phyloP scores from a whole-genome alignment of 1,140 invertebrate genomes.

The Branchinecta lindahli region DNA sequence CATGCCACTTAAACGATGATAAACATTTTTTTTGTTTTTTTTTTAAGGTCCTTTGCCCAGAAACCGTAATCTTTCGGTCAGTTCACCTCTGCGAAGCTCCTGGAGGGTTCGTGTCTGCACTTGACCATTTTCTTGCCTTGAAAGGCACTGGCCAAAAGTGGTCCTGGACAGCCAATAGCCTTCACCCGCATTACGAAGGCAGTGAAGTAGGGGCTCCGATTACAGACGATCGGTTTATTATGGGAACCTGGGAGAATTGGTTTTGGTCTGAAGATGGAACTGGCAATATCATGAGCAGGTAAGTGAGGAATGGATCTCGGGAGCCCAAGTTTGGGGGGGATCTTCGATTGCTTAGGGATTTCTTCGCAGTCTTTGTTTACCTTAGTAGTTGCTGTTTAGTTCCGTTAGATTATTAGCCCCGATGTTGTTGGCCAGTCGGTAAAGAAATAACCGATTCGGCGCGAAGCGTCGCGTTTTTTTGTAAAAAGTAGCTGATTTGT shows the following conservation, averaged over 20 bases:
- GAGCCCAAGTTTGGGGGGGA: too few relatives aligned
- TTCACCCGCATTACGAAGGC: slow-evolving; percentile 85
- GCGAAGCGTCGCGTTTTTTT: too few relatives aligned
- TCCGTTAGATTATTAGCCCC: too few relatives aligned
- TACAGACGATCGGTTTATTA: slow-evolving; percentile 68
- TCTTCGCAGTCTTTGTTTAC: too few relatives aligned
- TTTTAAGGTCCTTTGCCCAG: slow-evolving; percentile 22
- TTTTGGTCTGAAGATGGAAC: slow-evolving; percentile 66
- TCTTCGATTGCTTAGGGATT: too few relatives aligned
- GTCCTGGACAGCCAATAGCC: slow-evolving; percentile 65
- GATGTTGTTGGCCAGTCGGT: too few relatives aligned
- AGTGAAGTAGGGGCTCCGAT: slow-evolving; percentile 56
- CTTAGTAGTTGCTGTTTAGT: too few relatives aligned
- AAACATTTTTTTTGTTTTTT: slow-evolving; percentile 46
- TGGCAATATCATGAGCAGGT: slow-evolving; percentile 52
- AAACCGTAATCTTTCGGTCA: slow-evolving; percentile 38
- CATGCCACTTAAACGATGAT: too few relatives aligned
- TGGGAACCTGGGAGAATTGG: slow-evolving; percentile 60
- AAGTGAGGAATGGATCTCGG: background rate
- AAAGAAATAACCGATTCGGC: too few relatives aligned
- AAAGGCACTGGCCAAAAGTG: slow-evolving; percentile 40
- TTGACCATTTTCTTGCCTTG: slow-evolving; percentile 65
- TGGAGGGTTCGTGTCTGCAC: slow-evolving; percentile 72
- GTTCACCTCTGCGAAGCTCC: slow-evolving; percentile 88
- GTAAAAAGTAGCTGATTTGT: too few relatives aligned